Conservation (phyloP, 2,797 vertebrate genomes). For the Dallia pectoralis region DNA sequence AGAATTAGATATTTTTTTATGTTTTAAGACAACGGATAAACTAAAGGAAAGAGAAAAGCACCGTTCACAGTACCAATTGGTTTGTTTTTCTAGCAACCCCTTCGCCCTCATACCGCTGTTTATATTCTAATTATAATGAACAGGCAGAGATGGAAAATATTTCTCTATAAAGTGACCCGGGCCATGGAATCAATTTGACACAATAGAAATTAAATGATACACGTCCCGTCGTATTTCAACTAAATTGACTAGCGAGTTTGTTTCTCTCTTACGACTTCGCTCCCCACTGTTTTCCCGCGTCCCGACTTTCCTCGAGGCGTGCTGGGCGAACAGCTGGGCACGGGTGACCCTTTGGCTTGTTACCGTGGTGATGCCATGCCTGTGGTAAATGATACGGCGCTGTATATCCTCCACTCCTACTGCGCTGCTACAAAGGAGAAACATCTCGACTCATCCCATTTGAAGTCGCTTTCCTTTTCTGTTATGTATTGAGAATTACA, state of each 20-base stretch:
- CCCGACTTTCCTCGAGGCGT: constrained; percentile 75
- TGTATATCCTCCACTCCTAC: constrained; percentile 39
- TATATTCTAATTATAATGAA: not conserved
- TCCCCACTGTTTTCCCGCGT: constrained; percentile 74
- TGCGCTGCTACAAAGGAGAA: constrained; percentile 35
- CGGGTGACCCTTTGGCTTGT: constrained; percentile 85
- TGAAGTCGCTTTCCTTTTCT: not conserved
- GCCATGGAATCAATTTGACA: not conserved
- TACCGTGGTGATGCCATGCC: constrained; percentile 74
- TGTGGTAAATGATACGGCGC: constrained; percentile 78
- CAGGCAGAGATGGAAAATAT: not conserved
- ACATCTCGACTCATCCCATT: constrained; percentile 36
- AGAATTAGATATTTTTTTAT: constrained; percentile 19
- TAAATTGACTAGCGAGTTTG: constrained; percentile 4
- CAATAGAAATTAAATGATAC: constrained; percentile 53
- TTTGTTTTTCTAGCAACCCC: not conserved
- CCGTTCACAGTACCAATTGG: not conserved
- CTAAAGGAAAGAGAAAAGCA: not conserved
- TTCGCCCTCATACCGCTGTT: not conserved
- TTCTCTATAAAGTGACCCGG: not conserved
- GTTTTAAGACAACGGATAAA: not conserved
- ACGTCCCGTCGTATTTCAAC: not conserved
- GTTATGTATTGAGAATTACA: not conserved
- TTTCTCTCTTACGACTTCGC: constrained; percentile 47
- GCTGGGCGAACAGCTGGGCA: constrained; percentile 86